Conservation (phyloP, 2,797 vertebrate species). For the Mastacembelus armatus region DNA sequence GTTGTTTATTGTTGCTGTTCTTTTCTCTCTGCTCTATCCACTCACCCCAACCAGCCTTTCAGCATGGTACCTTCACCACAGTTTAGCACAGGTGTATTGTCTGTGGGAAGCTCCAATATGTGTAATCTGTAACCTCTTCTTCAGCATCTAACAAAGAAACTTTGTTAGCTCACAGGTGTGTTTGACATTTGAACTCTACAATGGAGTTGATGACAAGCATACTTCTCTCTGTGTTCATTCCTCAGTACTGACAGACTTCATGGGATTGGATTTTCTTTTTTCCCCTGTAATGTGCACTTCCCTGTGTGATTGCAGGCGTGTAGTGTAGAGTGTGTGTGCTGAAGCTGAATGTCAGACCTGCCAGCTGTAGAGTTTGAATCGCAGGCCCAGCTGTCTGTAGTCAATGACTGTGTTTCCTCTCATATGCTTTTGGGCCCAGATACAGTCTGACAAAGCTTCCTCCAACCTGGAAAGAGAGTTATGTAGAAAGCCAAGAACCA, state of each 20-base stretch:
- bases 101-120: conserved; percentile 17
- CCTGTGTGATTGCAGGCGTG: background rate
- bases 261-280: background rate
- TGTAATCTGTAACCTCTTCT: conserved; percentile 46
- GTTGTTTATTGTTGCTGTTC: no score
- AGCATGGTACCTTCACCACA: background rate
- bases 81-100: conserved; percentile 14
- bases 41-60: no score
- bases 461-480: conserved; percentile 79
- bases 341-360: conserved; percentile 82
- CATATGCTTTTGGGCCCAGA: conserved; percentile 86
- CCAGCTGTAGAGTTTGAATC: conserved; percentile 89
- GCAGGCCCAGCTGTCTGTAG: conserved; percentile 92
- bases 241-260: background rate
- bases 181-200: conserved; percentile 15
- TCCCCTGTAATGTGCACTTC: background rate
- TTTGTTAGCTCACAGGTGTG: conserved; percentile 68
- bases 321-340: background rate
- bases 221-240: background rate
- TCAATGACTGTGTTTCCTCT: conserved; percentile 89
- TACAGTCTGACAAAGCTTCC: conserved; percentile 88
- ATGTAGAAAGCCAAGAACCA: background rate
- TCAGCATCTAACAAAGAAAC: conserved; percentile 47
- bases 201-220: conserved; percentile 24
- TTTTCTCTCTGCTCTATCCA: no score